Base-by-base conservation (phyloP, 2,888 invertebrate species). In the Kryphioiulus occultus region DNA sequence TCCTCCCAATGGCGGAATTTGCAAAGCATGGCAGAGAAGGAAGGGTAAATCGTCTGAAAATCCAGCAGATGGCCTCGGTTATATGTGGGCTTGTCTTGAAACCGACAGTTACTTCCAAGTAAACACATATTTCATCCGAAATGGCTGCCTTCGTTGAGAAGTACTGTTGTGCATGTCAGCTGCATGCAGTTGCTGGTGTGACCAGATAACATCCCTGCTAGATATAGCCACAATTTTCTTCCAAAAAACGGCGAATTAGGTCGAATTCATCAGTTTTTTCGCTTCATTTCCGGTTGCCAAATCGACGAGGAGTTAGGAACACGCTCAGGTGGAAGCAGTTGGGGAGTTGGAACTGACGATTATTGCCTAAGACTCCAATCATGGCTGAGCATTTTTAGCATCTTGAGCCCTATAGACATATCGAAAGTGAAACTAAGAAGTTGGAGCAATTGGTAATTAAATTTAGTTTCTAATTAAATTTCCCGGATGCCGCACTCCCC, bases 61-160 rank as follows among this genome's bases (percentile, higher is more conserved):
- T 68, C 68, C 68, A 68, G n/a, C 68, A 68, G 68, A 68, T 68
- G 53, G 53, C 53, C 53, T 53, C 53, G 53, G 53, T n/a, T n/a
- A 17, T 53, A n/a, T n/a, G 53, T 53, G 53, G 53, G 53, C 12
- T 53, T 53, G 68, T 68, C 68, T 68, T 9, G 12, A 68, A 68
- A 68, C 68, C 22, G 68, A 68, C 22, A 68, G 19, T 68, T 68
- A 68, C 26, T 68, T 68, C 9, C 53, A 10, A 26, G 68, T 68
- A 68, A 68, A 68, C 68, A 68, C 68, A 68, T 68, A 26, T 68
- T n/a, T 68, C 68, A 68, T 68, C 26, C n/a, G 68, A 68, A 68
- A 68, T 68, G 22, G 22, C 12, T 68, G 68, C 68, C n/a, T 68
- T 26, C 22, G 26, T 26, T 22, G 26, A 26, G 10, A 26, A 22